Evolutionary conservation across 2,797 vertebrate species (phyloP).

Genomic region (Toxotes lorentzi): DNA sequence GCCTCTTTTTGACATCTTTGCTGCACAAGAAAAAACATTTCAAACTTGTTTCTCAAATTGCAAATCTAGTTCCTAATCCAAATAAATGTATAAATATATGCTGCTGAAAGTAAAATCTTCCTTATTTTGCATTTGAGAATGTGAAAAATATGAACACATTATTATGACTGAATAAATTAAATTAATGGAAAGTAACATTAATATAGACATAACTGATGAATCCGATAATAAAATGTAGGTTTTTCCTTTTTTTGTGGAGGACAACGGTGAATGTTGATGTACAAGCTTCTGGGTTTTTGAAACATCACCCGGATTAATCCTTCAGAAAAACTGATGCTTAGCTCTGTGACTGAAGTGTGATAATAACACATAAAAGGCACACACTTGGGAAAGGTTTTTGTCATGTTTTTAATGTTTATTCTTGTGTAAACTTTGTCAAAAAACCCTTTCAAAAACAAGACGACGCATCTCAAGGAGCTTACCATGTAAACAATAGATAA

Average conservation of each 20-base stretch:
- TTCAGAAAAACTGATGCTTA: neutral
- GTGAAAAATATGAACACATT: neutral
- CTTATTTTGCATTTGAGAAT: neutral
- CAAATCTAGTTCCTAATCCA: neutral
- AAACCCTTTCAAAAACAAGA: constrained; percentile 5
- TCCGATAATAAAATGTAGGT: neutral
- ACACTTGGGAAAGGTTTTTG: neutral
- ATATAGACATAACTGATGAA: neutral
- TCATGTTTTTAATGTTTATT: neutral
- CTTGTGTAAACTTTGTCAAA: neutral
- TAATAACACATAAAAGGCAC: neutral
- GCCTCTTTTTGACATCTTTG: neutral
- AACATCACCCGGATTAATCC: neutral
- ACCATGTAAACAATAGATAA: neutral
- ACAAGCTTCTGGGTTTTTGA: neutral
- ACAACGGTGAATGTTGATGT: neutral
- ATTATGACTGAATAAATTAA: neutral
- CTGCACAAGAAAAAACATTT: neutral
- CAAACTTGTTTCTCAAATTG: no score
- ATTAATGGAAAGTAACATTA: neutral
- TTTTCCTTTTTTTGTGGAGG: neutral
- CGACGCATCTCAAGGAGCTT: constrained; percentile 1
- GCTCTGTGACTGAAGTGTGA: neutral
- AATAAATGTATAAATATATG: neutral
- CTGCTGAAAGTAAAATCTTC: neutral